Percentiles rank a stretch among this genome's conserved stretches.
Conservation (phyloP, 2,888 invertebrate genomes). For the Lasiommata megera region DNA sequence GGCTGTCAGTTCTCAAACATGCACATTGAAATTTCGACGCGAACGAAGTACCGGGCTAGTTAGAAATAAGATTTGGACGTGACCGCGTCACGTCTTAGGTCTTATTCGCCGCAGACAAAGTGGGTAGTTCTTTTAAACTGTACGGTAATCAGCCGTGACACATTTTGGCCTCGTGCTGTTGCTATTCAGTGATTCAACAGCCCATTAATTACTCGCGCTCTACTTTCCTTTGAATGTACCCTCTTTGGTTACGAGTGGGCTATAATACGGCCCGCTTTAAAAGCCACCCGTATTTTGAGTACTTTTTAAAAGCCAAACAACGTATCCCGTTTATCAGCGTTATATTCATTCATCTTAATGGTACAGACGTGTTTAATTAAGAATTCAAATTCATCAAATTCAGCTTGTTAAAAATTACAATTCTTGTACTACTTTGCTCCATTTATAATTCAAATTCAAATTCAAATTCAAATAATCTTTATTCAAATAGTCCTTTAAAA, state of each 20-base stretch:
- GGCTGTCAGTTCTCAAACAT: too few relatives aligned
- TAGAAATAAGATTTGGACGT: too few relatives aligned
- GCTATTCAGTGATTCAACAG: constrained; percentile 26
- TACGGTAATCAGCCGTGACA: constrained; percentile 19
- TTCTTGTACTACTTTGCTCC: too few relatives aligned
- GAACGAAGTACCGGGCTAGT: too few relatives aligned
- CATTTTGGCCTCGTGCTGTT: constrained; percentile 6
- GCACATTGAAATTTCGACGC: too few relatives aligned
- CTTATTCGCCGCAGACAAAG: not conserved
- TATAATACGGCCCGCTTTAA: constrained; percentile 5
- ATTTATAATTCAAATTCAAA: too few relatives aligned
- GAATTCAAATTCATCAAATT: too few relatives aligned
- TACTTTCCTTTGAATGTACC: constrained; percentile 25
- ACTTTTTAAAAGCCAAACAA: not conserved
- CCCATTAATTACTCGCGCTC: constrained; percentile 30
- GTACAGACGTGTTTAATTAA: not conserved
- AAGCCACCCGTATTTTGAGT: not conserved
- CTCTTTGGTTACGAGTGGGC: constrained; percentile 16
- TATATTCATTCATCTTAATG: not conserved
- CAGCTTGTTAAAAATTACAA: not conserved
- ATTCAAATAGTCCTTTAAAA: too few relatives aligned
- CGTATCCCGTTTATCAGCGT: not conserved
- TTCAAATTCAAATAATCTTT: too few relatives aligned
- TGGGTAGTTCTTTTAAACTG: not conserved
- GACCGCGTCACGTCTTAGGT: not conserved